Percentiles rank a stretch among this genome's conserved stretches.
Conservation (phyloP, 2,797 vertebrate species). For the Martes flavigula region DNA sequence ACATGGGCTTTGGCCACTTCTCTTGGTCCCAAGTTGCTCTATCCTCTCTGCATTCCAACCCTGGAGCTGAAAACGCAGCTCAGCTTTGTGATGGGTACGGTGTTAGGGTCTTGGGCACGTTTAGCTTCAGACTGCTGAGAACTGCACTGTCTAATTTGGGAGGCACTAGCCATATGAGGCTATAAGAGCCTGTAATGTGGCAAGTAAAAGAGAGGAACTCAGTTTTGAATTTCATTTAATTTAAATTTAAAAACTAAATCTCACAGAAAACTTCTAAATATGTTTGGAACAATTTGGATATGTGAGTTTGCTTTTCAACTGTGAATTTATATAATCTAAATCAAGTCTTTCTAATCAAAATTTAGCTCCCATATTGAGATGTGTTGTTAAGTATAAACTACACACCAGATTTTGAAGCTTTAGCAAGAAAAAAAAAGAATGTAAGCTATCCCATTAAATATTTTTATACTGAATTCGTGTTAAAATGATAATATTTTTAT, state of each 20-base stretch:
- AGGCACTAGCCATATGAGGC: background rate
- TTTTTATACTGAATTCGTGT: background rate
- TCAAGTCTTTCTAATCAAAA: background rate
- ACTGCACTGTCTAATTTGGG: background rate
- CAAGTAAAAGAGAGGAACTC: background rate
- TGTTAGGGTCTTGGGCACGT: background rate
- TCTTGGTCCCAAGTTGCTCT: background rate
- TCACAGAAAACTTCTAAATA: constrained; percentile 13
- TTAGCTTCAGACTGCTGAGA: background rate
- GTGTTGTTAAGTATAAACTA: background rate
- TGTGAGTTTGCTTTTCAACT: background rate
- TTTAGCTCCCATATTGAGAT: background rate
- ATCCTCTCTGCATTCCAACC: background rate
- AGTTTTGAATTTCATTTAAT: background rate
- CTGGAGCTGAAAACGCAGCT: background rate
- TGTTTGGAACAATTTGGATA: background rate
- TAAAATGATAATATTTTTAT: constrained; percentile 23
- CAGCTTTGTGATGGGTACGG: background rate
- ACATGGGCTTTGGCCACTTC: background rate
- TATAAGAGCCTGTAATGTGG: background rate
- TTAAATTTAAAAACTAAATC: constrained; percentile 25
- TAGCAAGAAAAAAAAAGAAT: background rate
- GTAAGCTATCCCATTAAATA: background rate
- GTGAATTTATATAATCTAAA: constrained; percentile 3
- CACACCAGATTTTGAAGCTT: background rate